Evolutionary conservation across 2,888 invertebrate species (phyloP), one percentile per base, ranked within the genome.

Genomic region (Temnothorax rugatulus): DNA sequence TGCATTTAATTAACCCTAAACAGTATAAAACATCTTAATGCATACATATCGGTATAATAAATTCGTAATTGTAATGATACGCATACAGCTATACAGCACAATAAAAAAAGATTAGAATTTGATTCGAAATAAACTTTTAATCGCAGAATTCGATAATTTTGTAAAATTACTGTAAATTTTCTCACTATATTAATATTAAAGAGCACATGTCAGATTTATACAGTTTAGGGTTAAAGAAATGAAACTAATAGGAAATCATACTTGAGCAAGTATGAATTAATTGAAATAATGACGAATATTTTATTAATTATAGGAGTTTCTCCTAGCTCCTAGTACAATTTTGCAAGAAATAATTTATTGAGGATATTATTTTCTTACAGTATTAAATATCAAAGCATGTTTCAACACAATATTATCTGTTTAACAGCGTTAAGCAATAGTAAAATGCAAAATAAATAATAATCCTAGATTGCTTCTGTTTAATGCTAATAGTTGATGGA

Each of bases 191-290:
- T 50, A 57, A 44, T 57, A 52, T 64, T 18, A 25, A 54, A 54
- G 34, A 34, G 13, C 18, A 66, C 25, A 15, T 18, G 38, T 50
- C 21, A 29, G 1, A 25, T 50, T 81, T 71, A 59, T 81, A 81
- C 59, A 18, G 38, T 81, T 81, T 61, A 69, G 79, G 79, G 59
- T 81, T 81, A 47, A 79, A 54, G 2, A 25, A 59, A 71, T 81
- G 13, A 77, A 77, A 54, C 9, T 13, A 59, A 79, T 18, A 77
- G 66, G 1, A 69, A 50, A 18, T 59, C 11, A 34, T 47, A 4
- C 18, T 8, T 59, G 57, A 34, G 0, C 44, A 79, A 47, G 9
- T 47, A 15, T 79, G 57, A 59, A 44, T 79, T 38, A 34, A 69
- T 47, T 61, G n/a, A 71, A 61, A 25, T 57, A 47, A 77, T 8